phyloP scores from a whole-genome alignment of 2,888 invertebrate genomes.

The Vannuccia rotundouncinata region DNA sequence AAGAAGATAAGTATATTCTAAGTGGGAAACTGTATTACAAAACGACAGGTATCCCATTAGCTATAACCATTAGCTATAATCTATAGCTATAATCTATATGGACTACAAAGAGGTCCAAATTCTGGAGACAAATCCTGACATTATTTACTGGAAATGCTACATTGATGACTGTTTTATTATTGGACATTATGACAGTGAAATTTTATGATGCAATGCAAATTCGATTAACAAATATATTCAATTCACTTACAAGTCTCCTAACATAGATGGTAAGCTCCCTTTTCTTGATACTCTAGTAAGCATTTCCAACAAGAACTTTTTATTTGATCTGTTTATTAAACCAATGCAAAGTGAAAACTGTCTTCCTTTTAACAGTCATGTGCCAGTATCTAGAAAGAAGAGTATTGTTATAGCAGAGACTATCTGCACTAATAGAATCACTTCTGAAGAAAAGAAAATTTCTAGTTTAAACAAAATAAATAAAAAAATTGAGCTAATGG shows the following conservation, averaged over 20 bases:
- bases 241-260: conserved; percentile 12
- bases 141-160: conserved; percentile 27
- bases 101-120: conserved; percentile 20
- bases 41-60: background rate
- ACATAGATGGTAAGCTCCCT: conserved; percentile 15
- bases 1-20: background rate
- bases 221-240: conserved; percentile 17
- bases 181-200: conserved; percentile 21
- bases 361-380: conserved; percentile 15
- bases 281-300: conserved; percentile 27
- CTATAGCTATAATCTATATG: conserved; percentile 20
- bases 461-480: conserved; percentile 13
- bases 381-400: conserved; percentile 21
- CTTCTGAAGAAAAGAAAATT: conserved; percentile 12
- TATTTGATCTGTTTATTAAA: background rate
- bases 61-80: too few relatives aligned
- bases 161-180: conserved; percentile 21
- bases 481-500: background rate
- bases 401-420: conserved; percentile 24
- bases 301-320: background rate
- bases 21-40: conserved; percentile 2
- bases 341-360: conserved; percentile 11
- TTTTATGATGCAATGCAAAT: background rate
- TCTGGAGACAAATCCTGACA: conserved; percentile 3
- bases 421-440: conserved; percentile 4